Evolutionary conservation across 2,797 vertebrate species (phyloP).

Genomic region (Chaetophractus vellerosus): DNA sequence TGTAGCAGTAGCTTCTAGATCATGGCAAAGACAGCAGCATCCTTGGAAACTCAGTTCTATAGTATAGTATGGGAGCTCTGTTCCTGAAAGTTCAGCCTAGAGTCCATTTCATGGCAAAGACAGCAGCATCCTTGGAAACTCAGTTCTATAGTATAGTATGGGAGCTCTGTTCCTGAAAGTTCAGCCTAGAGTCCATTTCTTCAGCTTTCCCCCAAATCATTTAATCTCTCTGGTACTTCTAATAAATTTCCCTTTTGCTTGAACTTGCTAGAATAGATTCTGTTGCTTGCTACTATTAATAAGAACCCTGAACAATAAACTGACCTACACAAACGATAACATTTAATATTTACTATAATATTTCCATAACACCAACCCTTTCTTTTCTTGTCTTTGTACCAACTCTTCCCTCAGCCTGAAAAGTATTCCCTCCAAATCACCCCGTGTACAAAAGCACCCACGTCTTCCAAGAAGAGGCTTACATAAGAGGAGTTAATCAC

Average conservation of each 20-base stretch:
- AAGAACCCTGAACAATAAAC: slow-evolving; percentile 36
- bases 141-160: background rate
- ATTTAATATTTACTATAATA: background rate
- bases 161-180: slow-evolving; percentile 16
- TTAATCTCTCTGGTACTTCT: slow-evolving; percentile 2
- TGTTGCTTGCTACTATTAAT: slow-evolving; percentile 8
- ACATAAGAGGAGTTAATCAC: slow-evolving; percentile 11
- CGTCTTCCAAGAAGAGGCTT: slow-evolving; percentile 51
- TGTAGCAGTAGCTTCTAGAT: background rate
- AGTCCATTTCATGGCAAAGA: slow-evolving; percentile 20
- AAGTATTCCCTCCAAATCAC: background rate
- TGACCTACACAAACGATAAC: slow-evolving; percentile 37
- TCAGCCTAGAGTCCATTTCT: slow-evolving; percentile 37
- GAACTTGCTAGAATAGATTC: slow-evolving; percentile 47
- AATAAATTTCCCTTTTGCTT: slow-evolving; percentile 14
- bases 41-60: background rate
- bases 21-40: background rate
- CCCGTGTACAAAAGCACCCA: slow-evolving; percentile 33
- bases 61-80: background rate
- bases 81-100: slow-evolving; percentile 19
- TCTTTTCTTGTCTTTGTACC: slow-evolving; percentile 25
- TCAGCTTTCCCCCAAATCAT: slow-evolving; percentile 13
- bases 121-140: background rate
- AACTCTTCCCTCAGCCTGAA: background rate
- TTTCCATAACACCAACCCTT: slow-evolving; percentile 41